Evolutionary conservation across 2,888 invertebrate genomes (phyloP).

Genomic region (Perdita meconis): DNA sequence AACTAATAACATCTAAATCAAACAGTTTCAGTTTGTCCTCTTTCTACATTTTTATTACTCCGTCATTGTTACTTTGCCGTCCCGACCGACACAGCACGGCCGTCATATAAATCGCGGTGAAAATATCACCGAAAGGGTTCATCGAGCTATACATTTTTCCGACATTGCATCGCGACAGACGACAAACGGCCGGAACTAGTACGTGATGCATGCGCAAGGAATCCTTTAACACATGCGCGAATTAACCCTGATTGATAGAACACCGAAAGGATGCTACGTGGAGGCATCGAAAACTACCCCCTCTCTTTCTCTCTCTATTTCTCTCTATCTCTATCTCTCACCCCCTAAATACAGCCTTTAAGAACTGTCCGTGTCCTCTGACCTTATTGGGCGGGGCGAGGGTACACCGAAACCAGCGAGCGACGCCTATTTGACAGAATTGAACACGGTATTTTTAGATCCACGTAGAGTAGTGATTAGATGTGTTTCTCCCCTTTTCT

Average conservation of each 20-base stretch:
- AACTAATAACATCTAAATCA: neutral
- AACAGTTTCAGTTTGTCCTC: neutral
- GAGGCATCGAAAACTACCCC: constrained; percentile 50
- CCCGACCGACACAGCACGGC: constrained; percentile 1
- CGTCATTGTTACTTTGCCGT: constrained; percentile 40
- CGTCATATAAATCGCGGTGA: constrained; percentile 33
- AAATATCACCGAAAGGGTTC: constrained; percentile 31
- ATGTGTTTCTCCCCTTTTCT: constrained; percentile 43
- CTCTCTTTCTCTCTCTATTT: neutral
- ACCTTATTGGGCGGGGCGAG: constrained; percentile 76
- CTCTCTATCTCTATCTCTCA: constrained; percentile 32
- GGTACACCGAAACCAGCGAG: constrained; percentile 70
- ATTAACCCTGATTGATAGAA: constrained; percentile 70
- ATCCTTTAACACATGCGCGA: constrained; percentile 69
- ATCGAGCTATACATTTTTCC: constrained; percentile 48
- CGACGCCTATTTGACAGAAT: constrained; percentile 66
- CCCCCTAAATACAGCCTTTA: constrained; percentile 44
- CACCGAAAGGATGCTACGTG: constrained; percentile 66
- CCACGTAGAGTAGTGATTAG: constrained; percentile 67
- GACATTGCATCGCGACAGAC: constrained; percentile 42
- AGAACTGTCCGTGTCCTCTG: constrained; percentile 63
- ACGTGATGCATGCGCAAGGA: constrained; percentile 69
- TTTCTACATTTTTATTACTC: constrained; percentile 1
- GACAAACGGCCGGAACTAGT: constrained; percentile 59
- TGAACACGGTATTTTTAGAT: constrained; percentile 72